These are phyloP conservation scores for Notamacropus eugenii DNA, from an alignment of 2,797 vertebrate genomes.

Conservation along the genomic window DNA sequence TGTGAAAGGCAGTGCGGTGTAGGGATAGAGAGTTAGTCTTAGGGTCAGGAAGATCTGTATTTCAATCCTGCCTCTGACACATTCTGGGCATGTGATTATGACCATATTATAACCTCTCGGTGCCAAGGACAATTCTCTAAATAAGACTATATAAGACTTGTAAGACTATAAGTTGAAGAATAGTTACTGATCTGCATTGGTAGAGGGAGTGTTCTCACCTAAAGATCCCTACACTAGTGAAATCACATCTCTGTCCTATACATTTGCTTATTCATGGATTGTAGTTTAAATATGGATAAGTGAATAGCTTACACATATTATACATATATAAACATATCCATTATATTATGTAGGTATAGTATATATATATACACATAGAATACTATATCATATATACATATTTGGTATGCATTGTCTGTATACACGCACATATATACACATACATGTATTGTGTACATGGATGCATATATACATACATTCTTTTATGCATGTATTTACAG, in stretches of 20 bases:
- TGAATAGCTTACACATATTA: neutral
- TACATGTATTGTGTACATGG: neutral
- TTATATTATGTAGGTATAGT: too few relatives aligned
- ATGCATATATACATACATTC: neutral
- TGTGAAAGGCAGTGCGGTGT: neutral
- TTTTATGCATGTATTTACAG: neutral
- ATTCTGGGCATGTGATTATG: neutral
- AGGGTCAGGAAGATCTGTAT: too few relatives aligned
- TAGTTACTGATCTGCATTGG: neutral
- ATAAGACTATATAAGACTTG: neutral
- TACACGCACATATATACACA: neutral
- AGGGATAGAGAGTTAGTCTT: neutral
- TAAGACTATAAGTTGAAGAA: neutral
- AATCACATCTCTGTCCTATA: neutral
- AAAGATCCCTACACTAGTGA: neutral
- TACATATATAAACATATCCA: too few relatives aligned
- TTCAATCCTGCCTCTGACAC: neutral
- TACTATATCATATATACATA: neutral
- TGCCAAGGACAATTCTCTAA: neutral
- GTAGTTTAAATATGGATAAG: neutral
- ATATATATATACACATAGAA: too few relatives aligned
- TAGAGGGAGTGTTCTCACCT: neutral
- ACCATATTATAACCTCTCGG: neutral
- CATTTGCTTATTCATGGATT: neutral
- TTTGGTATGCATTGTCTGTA: neutral